Conservation (phyloP, 2,113 vertebrate species). For the Neodontobutis hainanensis region DNA sequence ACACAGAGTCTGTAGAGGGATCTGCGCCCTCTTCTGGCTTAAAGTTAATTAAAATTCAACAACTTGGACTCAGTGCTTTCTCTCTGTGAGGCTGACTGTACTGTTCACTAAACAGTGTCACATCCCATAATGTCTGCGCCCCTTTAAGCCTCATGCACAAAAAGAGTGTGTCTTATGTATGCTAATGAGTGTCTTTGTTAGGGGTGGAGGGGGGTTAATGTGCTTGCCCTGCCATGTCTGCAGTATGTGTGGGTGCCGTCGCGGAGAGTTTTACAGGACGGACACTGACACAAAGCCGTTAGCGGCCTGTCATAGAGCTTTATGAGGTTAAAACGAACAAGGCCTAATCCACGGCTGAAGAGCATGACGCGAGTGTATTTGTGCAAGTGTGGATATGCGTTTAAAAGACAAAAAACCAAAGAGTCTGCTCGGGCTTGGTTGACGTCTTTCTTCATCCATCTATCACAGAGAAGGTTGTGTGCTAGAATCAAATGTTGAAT, state of each 20-base stretch:
- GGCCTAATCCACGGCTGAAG: slow-evolving; percentile 47
- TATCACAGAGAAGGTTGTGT: background rate
- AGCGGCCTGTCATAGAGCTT: slow-evolving; percentile 55
- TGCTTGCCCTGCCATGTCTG: background rate
- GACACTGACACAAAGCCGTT: slow-evolving; percentile 49
- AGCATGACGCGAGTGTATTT: slow-evolving; percentile 21
- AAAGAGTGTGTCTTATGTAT: slow-evolving; percentile 8
- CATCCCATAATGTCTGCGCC: slow-evolving; percentile 6
- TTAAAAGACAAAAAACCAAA: background rate
- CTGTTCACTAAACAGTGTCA: background rate
- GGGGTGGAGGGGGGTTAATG: slow-evolving; percentile 6
- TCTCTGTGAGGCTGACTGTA: background rate
- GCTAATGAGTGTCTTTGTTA: slow-evolving; percentile 35
- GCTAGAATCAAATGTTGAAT: background rate
- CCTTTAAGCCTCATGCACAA: slow-evolving; percentile 8
- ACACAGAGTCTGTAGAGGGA: too few species aligned
- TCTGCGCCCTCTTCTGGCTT: too few species aligned
- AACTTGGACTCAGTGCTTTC: background rate
- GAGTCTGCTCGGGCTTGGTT: background rate
- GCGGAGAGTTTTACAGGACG: slow-evolving; percentile 39
- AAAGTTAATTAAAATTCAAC: too few species aligned
- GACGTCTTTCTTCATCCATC: slow-evolving; percentile 22
- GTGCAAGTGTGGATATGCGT: background rate
- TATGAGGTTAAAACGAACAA: slow-evolving; percentile 59
- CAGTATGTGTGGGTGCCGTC: slow-evolving; percentile 30